Percentiles rank a stretch among this genome's conserved stretches.
Conservation (phyloP, 2,113 vertebrate species). For the Heliornis fulica region DNA sequence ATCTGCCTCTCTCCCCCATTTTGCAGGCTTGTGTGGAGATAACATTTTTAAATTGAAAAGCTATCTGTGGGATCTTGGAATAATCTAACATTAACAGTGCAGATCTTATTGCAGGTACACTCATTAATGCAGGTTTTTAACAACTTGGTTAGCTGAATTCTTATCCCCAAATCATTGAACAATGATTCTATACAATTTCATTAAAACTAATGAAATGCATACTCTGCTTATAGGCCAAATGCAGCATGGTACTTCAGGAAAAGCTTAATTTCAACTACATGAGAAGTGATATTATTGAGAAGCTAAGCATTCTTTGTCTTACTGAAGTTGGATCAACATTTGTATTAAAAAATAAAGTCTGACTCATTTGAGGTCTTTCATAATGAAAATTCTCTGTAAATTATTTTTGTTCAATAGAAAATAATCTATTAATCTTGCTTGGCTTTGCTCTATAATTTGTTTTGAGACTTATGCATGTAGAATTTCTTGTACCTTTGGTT, state of each 20-base stretch:
- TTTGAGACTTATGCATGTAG: not conserved
- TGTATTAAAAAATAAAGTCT: not conserved
- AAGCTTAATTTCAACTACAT: conserved; percentile 10
- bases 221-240: not conserved
- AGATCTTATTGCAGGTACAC: not conserved
- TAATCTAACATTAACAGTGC: not conserved
- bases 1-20: not conserved
- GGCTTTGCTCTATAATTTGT: not conserved
- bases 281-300: conserved; percentile 13
- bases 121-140: not conserved
- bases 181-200: conserved; percentile 1
- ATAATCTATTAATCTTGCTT: not conserved
- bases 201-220: conserved; percentile 17
- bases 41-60: not conserved
- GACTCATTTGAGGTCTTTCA: not conserved
- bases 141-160: not conserved
- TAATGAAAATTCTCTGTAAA: not conserved
- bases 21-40: not conserved
- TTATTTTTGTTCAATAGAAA: not conserved
- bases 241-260: not conserved
- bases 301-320: conserved; percentile 18
- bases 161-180: not conserved
- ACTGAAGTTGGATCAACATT: not conserved
- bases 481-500: not conserved
- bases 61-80: not conserved